Evolutionary conservation across 1,140 invertebrate species (phyloP).

Genomic region (Polyergus mexicanus): DNA sequence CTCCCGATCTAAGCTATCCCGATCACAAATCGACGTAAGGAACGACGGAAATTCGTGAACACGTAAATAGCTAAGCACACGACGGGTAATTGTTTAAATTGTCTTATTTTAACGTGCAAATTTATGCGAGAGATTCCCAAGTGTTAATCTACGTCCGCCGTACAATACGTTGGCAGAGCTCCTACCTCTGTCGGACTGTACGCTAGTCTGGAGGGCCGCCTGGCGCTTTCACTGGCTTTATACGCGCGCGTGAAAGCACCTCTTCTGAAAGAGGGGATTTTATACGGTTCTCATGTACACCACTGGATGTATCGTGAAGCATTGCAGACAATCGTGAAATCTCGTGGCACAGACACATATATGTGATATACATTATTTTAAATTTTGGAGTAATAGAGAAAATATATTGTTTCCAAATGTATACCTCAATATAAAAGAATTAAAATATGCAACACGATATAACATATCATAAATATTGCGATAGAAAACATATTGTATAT

Average conservation of each 20-base stretch:
- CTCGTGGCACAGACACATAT: neutral
- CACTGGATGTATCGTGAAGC: neutral
- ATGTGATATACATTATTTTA: neutral
- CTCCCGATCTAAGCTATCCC: conserved; percentile 56
- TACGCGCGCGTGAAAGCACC: conserved; percentile 84
- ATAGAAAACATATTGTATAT: too few species aligned
- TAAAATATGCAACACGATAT: neutral
- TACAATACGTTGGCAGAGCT: conserved; percentile 68
- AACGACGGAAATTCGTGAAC: neutral
- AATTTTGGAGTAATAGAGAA: neutral
- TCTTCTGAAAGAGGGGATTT: conserved; percentile 81
- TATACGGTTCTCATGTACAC: conserved; percentile 53
- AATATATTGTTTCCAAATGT: neutral
- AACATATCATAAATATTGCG: neutral
- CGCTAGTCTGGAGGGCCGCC: conserved; percentile 85
- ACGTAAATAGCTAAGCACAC: conserved; percentile 5
- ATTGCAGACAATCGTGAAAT: conserved; percentile 33
- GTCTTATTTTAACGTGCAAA: conserved; percentile 5
- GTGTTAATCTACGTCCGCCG: conserved; percentile 44
- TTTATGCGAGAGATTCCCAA: conserved; percentile 33
- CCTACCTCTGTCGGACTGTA: conserved; percentile 83
- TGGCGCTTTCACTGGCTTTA: conserved; percentile 86
- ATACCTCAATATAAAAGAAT: neutral
- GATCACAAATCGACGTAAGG: conserved; percentile 62
- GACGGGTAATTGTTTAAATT: conserved; percentile 11